Conservation (phyloP, 1,140 invertebrate species). For the Cherax destructor region DNA sequence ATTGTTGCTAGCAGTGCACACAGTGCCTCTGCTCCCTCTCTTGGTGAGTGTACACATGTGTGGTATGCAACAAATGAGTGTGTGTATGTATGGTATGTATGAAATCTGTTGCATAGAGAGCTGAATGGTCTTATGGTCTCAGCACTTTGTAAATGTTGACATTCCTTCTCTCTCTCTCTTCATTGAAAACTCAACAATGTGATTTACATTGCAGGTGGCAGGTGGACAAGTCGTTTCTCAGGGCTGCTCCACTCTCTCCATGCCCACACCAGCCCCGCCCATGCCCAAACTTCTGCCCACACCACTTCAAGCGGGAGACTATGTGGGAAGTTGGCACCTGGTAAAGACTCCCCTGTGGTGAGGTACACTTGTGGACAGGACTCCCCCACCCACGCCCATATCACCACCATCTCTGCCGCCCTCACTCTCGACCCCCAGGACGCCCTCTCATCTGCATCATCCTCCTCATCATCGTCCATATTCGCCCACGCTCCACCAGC, state of each 20-base stretch:
- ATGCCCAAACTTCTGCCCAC: neutral
- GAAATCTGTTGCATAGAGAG: too few species aligned
- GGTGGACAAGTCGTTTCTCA: conserved; percentile 39
- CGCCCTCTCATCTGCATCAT: neutral
- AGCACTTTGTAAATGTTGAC: neutral
- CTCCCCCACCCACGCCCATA: neutral
- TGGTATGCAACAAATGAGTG: too few species aligned
- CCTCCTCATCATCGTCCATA: neutral
- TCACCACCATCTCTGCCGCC: conserved; percentile 3
- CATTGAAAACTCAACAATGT: neutral
- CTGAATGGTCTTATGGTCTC: too few species aligned
- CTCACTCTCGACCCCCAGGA: neutral
- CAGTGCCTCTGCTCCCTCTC: too few species aligned
- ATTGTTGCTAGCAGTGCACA: too few species aligned
- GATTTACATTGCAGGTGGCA: conserved; percentile 20
- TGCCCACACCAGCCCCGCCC: conserved; percentile 22
- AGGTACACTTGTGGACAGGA: conserved; percentile 11
- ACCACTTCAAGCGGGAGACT: neutral
- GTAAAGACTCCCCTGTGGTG: neutral
- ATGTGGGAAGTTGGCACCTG: neutral
- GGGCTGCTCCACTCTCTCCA: conserved; percentile 45
- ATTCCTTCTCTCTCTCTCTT: neutral
- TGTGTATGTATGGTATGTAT: too few species aligned
- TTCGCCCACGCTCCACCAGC: neutral
- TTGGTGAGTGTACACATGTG: too few species aligned